Evolutionary conservation across 2,888 invertebrate species (phyloP), one percentile per base, ranked within the genome.

Genomic region (Andrena dorsata): DNA sequence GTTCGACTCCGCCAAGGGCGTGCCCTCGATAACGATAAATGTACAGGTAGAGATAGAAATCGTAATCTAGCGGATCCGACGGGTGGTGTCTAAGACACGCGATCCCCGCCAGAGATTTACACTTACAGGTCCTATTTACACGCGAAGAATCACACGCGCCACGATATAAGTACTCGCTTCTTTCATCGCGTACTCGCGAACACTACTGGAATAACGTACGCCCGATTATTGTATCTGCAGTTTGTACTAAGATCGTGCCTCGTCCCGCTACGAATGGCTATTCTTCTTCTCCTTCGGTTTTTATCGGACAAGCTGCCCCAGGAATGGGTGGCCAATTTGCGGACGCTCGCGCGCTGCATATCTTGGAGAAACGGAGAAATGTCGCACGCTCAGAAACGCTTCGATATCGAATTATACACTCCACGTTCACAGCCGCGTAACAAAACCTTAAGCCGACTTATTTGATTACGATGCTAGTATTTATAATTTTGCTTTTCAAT

Each of bases 231-330:
- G 84, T 89, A 84, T 83, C 76, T 79, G 64, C 75, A 84, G 70
- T 89, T 89, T 89, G 89, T 89, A 89, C 81, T 83, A 81, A 70
- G 41, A 82, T 76, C 66, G 69, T 65, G 81, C 83, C 77, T 81
- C 76, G 74, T 35, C 63, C 69, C 51, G 69, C 78, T 66, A 65
- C 66, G 56, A 80, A 23, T 66, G 32, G 13, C 23, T 26, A 10
- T 20, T 20, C 56, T 30, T n/a, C 28, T 65, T 64, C 1, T 16
- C 10, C 10, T 10, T 41, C 41, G 41, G 41, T 16, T 26, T 13
- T 56, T 56, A 56, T 56, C 56, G 56, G 4, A 13, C 23, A 56
- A 26, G 10, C 10, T 56, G 56, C 4, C 16, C 10, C 20, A 56
- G 23, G 23, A 56, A 56, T 23, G 23, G 23, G 20, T 23, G 20